phyloP scores from a whole-genome alignment of 2,113 vertebrate species.

The Calidris pugnax region DNA sequence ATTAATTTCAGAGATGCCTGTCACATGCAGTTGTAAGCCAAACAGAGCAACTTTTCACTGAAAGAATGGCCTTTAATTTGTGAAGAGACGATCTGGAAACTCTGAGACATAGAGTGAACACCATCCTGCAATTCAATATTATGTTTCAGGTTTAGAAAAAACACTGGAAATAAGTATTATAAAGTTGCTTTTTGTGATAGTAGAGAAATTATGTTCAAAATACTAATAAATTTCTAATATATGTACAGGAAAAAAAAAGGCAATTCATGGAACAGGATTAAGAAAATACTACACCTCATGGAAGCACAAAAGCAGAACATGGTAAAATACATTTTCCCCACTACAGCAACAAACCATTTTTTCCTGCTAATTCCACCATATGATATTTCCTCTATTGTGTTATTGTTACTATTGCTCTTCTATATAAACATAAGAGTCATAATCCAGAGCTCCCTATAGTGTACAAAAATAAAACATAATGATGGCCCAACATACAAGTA shows the following conservation, averaged over 20 bases:
- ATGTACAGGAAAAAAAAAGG: neutral
- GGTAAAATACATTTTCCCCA: neutral
- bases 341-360: neutral
- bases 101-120: neutral
- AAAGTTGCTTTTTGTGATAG: neutral
- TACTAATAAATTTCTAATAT: neutral
- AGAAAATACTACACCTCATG: neutral
- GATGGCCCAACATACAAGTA: neutral
- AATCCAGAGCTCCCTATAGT: neutral
- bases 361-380: neutral
- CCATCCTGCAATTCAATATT: neutral
- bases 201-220: neutral
- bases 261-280: neutral
- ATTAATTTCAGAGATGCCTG: neutral
- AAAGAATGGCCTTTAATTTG: neutral
- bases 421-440: neutral
- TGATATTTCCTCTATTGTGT: neutral
- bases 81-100: neutral
- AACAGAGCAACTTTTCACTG: neutral
- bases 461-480: neutral
- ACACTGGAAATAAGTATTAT: fast-evolving
- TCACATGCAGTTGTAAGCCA: neutral
- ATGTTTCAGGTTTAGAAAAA: neutral
- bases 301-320: neutral
- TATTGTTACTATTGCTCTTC: neutral